phyloP scores from a whole-genome alignment of 2,113 vertebrate genomes.

The Chionomys nivalis region DNA sequence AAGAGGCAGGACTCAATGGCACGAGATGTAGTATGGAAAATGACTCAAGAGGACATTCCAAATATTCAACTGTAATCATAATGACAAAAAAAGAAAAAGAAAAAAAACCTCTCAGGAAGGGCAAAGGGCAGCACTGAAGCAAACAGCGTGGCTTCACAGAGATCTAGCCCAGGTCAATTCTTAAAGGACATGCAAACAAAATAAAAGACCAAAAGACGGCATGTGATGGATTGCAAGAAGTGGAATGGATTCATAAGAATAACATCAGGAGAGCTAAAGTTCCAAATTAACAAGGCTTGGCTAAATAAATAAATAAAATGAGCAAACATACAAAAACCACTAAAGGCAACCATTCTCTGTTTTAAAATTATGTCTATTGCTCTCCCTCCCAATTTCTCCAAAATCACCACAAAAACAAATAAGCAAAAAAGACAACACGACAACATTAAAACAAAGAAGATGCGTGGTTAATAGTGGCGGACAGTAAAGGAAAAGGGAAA shows the following conservation, averaged over 20 bases:
- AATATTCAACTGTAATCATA: not conserved
- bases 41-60: slow-evolving; percentile 46
- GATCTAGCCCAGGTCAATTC: slow-evolving; percentile 36
- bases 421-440: slow-evolving; percentile 42
- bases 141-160: slow-evolving; percentile 6
- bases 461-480: not conserved
- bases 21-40: slow-evolving; percentile 60
- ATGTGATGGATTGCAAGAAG: slow-evolving; percentile 57
- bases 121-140: not conserved
- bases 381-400: not conserved
- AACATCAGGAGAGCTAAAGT: slow-evolving; percentile 38
- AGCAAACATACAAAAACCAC: not conserved
- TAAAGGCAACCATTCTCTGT: slow-evolving; percentile 11
- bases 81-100: slow-evolving; percentile 19
- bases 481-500: slow-evolving; percentile 65
- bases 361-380: not conserved
- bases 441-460: slow-evolving; percentile 51
- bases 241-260: slow-evolving; percentile 58
- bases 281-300: slow-evolving; percentile 36
- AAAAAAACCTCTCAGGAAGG: slow-evolving; percentile 5
- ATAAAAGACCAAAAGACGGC: slow-evolving; percentile 41
- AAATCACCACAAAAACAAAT: slow-evolving; percentile 57
- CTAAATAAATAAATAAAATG: slow-evolving; percentile 47
- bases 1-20: slow-evolving; percentile 71
- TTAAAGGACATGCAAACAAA: slow-evolving; percentile 47